Base-by-base conservation (phyloP, 92 coral and sea anemone genomes). In the Plumapathes pennacea region DNA sequence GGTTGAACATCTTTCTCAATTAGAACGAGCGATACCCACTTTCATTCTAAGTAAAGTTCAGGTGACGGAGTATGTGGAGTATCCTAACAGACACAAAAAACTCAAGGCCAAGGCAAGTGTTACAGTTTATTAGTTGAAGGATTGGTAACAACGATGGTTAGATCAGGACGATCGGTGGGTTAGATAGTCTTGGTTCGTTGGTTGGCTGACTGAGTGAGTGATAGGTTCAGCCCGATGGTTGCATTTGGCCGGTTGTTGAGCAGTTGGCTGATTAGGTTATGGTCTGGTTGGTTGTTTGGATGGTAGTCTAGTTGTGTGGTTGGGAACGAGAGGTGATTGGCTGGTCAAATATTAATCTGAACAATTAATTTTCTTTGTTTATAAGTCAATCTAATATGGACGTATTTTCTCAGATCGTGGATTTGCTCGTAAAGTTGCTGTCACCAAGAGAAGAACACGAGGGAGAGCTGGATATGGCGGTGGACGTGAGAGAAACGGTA, bases 1-100 rank as follows among this genome's bases (percentile, higher is more conserved):
- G 96, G 96, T 88, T 37, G 96, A 88, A 54, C 96, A 88, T 53
- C 49, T 88, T 6, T 88, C 96, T 3, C 96, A 88, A 63, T 69
- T 88, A 1, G 96, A 88, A 32, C 83, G 96, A 4, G 96, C 96
- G 33, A 71, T 88, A n/a, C 96, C 96, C 17, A 78, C 77, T 34
- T 88, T 88, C 34, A 83, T 88, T 21, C 83, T 88, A 7, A 88
- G 78, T 62, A 88, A 62, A 19, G 90, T 82, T 0, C 85, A 60
- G 59, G 90, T 88, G 24, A 74, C 85, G 25, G 89, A 56, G 32
- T 74, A 83, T 21, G 90, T 88, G 24, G 96, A 88, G 42, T 77
- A 83, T 32, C 96, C 96, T 0, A 88, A 88, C 74, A 73, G 81
- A 67, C 81, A 60, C 32, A 88, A 83, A 69, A 88, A 78, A 20